These are phyloP conservation scores for Triops longicaudatus DNA, from an alignment of 1,140 invertebrate species.

Conservation along the genomic window DNA sequence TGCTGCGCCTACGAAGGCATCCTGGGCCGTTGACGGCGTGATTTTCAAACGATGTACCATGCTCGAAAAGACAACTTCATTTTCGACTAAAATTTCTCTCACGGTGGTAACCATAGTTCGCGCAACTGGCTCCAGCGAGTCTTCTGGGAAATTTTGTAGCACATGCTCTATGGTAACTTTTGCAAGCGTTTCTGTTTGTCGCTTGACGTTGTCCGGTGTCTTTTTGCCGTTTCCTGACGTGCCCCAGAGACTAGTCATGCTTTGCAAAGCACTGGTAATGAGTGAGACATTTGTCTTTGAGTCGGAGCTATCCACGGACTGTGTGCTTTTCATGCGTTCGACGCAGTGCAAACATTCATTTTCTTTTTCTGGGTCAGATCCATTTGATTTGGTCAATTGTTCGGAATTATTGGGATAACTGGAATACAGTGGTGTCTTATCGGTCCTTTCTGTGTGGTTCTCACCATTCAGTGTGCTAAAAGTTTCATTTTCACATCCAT, in stretches of 20 bases:
- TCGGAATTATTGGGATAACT: background rate
- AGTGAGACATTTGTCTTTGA: background rate
- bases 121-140: background rate
- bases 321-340: background rate
- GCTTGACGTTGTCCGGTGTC: background rate
- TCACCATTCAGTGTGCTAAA: background rate
- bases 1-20: background rate
- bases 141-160: background rate
- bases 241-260: background rate
- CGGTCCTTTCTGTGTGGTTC: background rate
- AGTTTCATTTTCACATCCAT: background rate
- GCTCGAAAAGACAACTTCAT: background rate
- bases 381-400: background rate
- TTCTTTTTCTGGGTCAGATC: background rate
- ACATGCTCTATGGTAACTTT: background rate
- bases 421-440: background rate
- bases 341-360: background rate
- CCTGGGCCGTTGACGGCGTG: background rate
- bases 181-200: background rate
- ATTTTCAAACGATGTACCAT: slow-evolving; percentile 6
- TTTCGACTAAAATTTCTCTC: background rate
- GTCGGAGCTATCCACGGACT: background rate
- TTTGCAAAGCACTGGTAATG: background rate
- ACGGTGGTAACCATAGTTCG: background rate
- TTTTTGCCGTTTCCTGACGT: background rate